Percentiles rank a stretch among this genome's conserved stretches.
These are phyloP conservation scores for Drosophila yakuba DNA, from an alignment of 1,140 invertebrate genomes.

Conservation along the genomic window DNA sequence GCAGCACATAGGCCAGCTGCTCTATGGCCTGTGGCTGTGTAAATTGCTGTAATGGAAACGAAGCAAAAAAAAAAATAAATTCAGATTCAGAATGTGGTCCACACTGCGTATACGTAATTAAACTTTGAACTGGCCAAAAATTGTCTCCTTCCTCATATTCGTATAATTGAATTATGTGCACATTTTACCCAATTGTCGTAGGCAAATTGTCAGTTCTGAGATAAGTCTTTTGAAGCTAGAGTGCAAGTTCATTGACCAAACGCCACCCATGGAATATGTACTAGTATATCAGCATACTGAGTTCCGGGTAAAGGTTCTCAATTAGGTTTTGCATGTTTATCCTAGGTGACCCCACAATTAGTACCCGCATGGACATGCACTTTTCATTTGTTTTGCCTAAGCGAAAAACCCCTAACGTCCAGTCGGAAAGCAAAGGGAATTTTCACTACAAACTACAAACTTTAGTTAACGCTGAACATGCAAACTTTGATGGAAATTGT, in stretches of 20 bases:
- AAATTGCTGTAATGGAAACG: constrained; percentile 85
- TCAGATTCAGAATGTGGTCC: constrained; percentile 12
- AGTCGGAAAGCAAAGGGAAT: constrained; percentile 4
- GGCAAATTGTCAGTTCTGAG: constrained; percentile 20
- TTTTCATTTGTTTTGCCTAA: constrained; percentile 37
- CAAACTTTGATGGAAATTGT: constrained; percentile 46
- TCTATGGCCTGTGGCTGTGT: constrained; percentile 87
- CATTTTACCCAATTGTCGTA: constrained; percentile 41
- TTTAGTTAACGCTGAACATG: constrained; percentile 58
- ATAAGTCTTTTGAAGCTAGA: constrained; percentile 1
- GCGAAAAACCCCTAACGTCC: constrained; percentile 4
- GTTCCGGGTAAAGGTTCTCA: constrained; percentile 35
- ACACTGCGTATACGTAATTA: constrained; percentile 72
- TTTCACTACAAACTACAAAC: constrained; percentile 16
- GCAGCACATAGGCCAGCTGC: constrained; percentile 90
- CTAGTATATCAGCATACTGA: too few species aligned
- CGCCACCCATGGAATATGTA: constrained; percentile 6
- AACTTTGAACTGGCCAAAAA: constrained; percentile 62
- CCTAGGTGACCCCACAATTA: constrained; percentile 57
- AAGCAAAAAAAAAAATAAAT: constrained; percentile 15
- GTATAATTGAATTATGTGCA: constrained; percentile 65
- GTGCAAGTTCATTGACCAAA: constrained; percentile 59
- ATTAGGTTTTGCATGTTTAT: constrained; percentile 53
- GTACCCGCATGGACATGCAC: constrained; percentile 39
- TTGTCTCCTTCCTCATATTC: constrained; percentile 24